A percentile compares a stretch with the other conserved stretches of the same genome.
These are phyloP conservation scores for Eupithecia dodoneata DNA, from an alignment of 2,888 invertebrate species.

Conservation along the genomic window DNA sequence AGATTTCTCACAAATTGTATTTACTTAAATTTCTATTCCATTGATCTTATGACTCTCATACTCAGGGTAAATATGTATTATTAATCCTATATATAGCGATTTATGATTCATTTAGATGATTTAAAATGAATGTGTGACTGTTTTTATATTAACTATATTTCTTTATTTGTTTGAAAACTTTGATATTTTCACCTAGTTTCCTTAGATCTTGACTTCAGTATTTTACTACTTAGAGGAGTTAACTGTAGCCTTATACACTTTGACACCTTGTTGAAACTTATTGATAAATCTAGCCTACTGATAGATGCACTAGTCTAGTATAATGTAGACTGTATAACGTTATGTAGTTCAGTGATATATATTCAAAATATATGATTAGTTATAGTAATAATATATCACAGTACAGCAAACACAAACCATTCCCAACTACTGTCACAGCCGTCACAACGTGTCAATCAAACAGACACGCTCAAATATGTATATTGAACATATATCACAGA, in stretches of 20 bases:
- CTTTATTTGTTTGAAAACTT: conserved; percentile 47
- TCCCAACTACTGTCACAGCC: neutral
- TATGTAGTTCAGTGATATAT: conserved; percentile 40
- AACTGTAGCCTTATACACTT: conserved; percentile 58
- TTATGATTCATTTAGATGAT: conserved; percentile 63
- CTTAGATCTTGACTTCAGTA: conserved; percentile 57
- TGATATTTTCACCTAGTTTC: conserved; percentile 46
- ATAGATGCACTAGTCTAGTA: conserved; percentile 72
- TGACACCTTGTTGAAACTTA: conserved; percentile 68
- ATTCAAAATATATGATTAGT: conserved; percentile 31
- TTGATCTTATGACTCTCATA: conserved; percentile 80
- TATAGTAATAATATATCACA: neutral
- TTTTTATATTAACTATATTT: conserved; percentile 57
- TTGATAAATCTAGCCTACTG: conserved; percentile 66
- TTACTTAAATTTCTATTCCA: conserved; percentile 56
- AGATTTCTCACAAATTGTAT: conserved; percentile 65
- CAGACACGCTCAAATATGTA: neutral
- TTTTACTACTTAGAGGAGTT: conserved; percentile 67
- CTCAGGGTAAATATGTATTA: conserved; percentile 79
- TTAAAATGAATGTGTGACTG: conserved; percentile 58
- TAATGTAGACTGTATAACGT: conserved; percentile 48
- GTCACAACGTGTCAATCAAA: neutral
- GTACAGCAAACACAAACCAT: conserved; percentile 10
- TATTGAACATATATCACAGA: conserved; percentile 50
- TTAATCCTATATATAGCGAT: conserved; percentile 66